Base-by-base conservation (phyloP, 2,888 invertebrate species). In the Hirtodrosophila alboralis region DNA sequence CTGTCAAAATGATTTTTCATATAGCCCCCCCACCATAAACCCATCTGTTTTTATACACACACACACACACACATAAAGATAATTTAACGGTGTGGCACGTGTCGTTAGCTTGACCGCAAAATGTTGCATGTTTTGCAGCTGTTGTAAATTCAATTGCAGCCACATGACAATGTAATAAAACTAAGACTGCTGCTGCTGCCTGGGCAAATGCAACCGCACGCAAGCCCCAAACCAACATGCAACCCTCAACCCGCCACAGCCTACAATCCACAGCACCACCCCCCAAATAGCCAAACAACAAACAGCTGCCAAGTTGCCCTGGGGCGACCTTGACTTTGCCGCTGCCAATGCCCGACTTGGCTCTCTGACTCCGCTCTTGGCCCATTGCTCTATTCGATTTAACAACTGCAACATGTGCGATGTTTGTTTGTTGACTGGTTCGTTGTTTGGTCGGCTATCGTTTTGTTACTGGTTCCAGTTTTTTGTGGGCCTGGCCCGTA, bases 81-180 rank as follows among this genome's bases (percentile, higher is more conserved):
- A 51, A 36, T 47, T 61, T 48, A 61, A 36, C 30, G 18, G 30
- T 8, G 60, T 53, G 53, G 59, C 68, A 80, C 77, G 78, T 79
- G 81, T 68, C 67, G 53, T 47, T 30, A 34, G 60, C 60, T 58
- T 65, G 58, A 77, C 81, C 84, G 61, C 75, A 84, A 68, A 84
- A 71, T 63, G 84, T 79, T 77, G 84, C 84, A 79, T 80, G 84
- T 69, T 69, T 13, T 54, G 48, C 56, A 59, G 70, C 57, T 57
- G 59, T 44, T 51, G 78, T 68, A 80, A 56, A 81, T 71, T 74
- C 68, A 71, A 80, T 77, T 71, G 69, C 61, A 62, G 61, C 71
- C 79, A 47, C 84, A 84, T 81, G 84, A 69, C 81, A 78, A 77
- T 84, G 79, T 69, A 69, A 79, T 81, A 79, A 69, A 81, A 75